phyloP scores from a whole-genome alignment of 1,140 invertebrate species.

The Trachymyrmex septentrionalis region DNA sequence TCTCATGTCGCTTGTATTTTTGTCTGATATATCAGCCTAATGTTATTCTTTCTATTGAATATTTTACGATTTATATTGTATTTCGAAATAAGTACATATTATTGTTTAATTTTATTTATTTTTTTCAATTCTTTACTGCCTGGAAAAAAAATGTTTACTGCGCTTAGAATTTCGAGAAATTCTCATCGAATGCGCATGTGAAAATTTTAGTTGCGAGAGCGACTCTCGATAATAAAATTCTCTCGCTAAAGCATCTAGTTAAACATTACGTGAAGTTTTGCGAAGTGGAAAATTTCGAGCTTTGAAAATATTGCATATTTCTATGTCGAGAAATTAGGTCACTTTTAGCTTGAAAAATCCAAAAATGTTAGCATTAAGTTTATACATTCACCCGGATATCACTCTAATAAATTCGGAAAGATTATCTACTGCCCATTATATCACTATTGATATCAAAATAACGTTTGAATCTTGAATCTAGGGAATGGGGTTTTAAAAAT shows the following conservation, averaged over 20 bases:
- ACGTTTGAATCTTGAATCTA: neutral
- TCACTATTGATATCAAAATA: neutral
- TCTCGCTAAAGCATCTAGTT: slow-evolving; percentile 11
- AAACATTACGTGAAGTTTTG: neutral
- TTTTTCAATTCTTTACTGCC: neutral
- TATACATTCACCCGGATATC: neutral
- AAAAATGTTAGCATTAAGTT: slow-evolving; percentile 1
- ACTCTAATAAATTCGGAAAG: slow-evolving; percentile 6
- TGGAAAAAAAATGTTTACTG: neutral
- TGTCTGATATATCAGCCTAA: neutral
- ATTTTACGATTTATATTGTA: neutral
- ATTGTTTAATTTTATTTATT: neutral
- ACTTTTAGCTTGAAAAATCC: neutral
- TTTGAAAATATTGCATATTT: slow-evolving; percentile 45
- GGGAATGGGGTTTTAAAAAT: slow-evolving; percentile 19
- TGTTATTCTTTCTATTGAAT: neutral
- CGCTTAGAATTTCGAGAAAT: neutral
- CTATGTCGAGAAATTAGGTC: slow-evolving; percentile 6
- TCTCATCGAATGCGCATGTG: neutral
- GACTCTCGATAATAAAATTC: slow-evolving; percentile 26
- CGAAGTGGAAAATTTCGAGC: slow-evolving; percentile 19
- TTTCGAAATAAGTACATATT: neutral
- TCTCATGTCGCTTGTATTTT: neutral
- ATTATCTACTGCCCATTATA: neutral
- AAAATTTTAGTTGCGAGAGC: slow-evolving; percentile 5